Evolutionary conservation across 2,113 vertebrate species (phyloP), one percentile per base, ranked within the genome.

Genomic region (Isurus oxyrinchus): DNA sequence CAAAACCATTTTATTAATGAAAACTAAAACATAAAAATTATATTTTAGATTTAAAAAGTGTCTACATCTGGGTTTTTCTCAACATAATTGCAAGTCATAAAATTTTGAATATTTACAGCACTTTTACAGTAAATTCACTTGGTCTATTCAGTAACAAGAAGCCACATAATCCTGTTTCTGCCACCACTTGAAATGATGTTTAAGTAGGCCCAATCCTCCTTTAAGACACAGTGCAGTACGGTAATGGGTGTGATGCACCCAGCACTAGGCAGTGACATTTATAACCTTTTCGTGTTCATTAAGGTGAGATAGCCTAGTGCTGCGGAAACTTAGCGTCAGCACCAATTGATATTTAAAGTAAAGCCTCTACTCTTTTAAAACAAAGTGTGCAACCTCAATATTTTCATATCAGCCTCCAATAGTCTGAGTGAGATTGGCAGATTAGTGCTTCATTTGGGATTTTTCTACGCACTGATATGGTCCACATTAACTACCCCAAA

Each of bases 21-120:
- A 95, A 95, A 95, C 94, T 95, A 95, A 95, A 94, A 95, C 67
- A 76, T 95, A 95, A 95, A 95, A 95, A 95, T 91, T 91, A 91
- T 91, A 95, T 27, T 95, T 95, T 95, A 53, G 67, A 95, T 72
- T 95, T 72, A 44, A 94, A 67, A 95, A 72, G 25, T 53, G 94
- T 95, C 94, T 95, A 95, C 94, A 95, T 55, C 94, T 95, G 94
- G 67, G 44, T 72, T 44, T 31, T 16, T 35, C n/a, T 49, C 94
- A 95, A 95, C 44, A 67, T 95, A 91, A 91, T 91, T 90, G 53
- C 87, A 90, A 57, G 59, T 55, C 49, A 57, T 90, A 53, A 72
- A 72, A 31, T 21, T 95, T 21, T 40, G 49, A 95, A 67, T 95
- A 95, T 95, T 95, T 95, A 95, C 94, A 95, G 13, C 44, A 53